These are phyloP conservation scores for Glaucomys volans DNA, from an alignment of 2,113 vertebrate species.

Conservation along the genomic window DNA sequence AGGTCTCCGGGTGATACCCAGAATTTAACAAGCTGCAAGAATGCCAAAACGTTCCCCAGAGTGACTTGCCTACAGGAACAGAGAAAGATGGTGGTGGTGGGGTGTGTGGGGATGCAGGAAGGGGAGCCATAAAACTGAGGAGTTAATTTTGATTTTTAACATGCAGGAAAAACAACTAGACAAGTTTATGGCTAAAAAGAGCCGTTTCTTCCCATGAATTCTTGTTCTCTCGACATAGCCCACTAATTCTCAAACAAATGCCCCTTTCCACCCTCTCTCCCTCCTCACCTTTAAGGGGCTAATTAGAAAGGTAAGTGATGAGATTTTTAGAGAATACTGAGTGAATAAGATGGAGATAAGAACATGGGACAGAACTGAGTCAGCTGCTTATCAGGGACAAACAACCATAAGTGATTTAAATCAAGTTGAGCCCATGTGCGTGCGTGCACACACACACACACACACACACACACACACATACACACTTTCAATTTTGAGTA, in stretches of 20 bases:
- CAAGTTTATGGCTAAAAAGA: not conserved
- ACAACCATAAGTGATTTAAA: not conserved
- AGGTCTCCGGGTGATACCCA: fast-evolving
- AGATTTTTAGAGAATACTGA: not conserved
- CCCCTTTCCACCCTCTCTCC: not conserved
- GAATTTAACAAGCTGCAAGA: fast-evolving
- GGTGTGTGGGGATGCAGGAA: not conserved
- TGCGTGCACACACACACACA: not conserved
- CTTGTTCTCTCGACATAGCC: not conserved
- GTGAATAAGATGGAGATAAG: not conserved
- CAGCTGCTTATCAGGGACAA: not conserved
- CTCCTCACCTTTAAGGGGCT: not conserved
- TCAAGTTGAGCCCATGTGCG: not conserved
- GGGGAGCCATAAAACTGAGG: not conserved
- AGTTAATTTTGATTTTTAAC: not conserved
- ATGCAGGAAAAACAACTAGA: not conserved
- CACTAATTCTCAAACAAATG: not conserved
- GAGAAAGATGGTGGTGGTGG: not conserved
- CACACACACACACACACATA: not conserved
- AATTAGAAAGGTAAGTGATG: not conserved
- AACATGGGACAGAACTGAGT: not conserved
- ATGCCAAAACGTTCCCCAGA: not conserved
- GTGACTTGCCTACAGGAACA: not conserved
- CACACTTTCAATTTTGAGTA: not conserved
- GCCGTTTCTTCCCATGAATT: not conserved